Evolutionary conservation across 2,888 invertebrate genomes (phyloP).

Genomic region (Laspeyria flexula): DNA sequence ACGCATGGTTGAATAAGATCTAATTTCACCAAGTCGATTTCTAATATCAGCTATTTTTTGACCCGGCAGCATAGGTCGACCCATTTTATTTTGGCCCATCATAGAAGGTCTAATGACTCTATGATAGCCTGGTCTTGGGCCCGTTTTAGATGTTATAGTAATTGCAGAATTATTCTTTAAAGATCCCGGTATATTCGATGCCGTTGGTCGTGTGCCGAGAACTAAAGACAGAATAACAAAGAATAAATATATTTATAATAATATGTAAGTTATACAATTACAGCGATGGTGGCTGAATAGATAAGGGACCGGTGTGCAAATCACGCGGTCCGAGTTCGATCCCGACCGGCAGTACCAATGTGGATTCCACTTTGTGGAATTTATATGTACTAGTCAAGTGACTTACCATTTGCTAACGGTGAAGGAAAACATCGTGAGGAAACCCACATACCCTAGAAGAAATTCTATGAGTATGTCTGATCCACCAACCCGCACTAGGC

Average conservation of each 20-base stretch:
- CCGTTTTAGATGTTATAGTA: constrained; percentile 84
- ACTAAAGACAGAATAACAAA: constrained; percentile 49
- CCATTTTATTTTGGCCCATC: constrained; percentile 67
- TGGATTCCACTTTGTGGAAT: too few species aligned
- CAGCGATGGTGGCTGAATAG: too few species aligned
- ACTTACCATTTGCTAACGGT: too few species aligned
- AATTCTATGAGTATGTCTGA: too few species aligned
- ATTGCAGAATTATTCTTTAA: constrained; percentile 87
- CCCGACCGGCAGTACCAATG: too few species aligned
- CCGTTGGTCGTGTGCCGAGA: constrained; percentile 69
- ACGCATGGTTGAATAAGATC: constrained; percentile 66
- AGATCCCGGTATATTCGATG: constrained; percentile 76
- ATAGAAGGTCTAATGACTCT: constrained; percentile 71
- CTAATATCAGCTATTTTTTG: constrained; percentile 77
- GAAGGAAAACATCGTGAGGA: too few species aligned
- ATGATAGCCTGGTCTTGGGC: constrained; percentile 68
- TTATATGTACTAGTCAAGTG: too few species aligned
- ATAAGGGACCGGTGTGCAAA: too few species aligned
- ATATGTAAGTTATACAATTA: neutral
- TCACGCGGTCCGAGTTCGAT: too few species aligned
- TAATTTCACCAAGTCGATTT: constrained; percentile 69
- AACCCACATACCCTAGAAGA: too few species aligned
- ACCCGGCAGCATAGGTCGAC: constrained; percentile 69
- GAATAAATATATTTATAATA: neutral
- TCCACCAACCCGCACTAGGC: too few species aligned